Base-by-base conservation (phyloP, 2,113 vertebrate species). In the Coptodon bakossiorum region DNA sequence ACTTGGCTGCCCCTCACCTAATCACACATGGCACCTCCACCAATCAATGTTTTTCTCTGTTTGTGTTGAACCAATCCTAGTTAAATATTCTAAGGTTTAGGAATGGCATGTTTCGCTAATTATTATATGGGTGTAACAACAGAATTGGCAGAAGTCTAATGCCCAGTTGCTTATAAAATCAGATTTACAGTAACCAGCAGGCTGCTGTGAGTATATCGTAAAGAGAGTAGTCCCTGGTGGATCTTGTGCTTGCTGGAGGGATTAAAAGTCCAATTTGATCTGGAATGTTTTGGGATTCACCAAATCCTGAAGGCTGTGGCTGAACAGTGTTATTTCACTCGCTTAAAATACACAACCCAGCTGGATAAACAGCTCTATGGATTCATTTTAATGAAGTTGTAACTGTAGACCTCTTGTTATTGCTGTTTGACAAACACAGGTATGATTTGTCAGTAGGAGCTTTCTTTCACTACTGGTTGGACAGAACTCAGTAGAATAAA, bases 1-100 rank as follows among this genome's bases (percentile, higher is more conserved):
- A 89, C 91, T 93, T 88, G 91, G 56, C 66, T 66, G 57, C 88
- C 78, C 79, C 66, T 89, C 85, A 88, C 81, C 54, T 57, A 36
- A 78, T 85, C 89, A 93, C 81, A 85, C 56, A 57, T 7, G 76
- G 59, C 87, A 89, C 78, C 78, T 71, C 13, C 9, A 84, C 53
- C 80, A 45, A 16, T 68, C 61, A n/a, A 22, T 19, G 24, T 43
- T 80, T 29, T 85, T 48, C 10, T 86, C 54, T 78, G 5, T 82
- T 59, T 76, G 57, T 81, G 54, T 34, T 27, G 36, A 85, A 52
- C 36, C 71, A 52, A 68, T 53, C 82, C 71, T 63, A 53, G 27
- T 34, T 34, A 78, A 52, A 52, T n/a, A 78, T 78, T 13, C 17
- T n/a, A 50, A 27, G 71, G 45, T 52, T 78, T n/a, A 6, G 17